Evolutionary conservation across 2,113 vertebrate species (phyloP).

Genomic region (Trinectes maculatus): DNA sequence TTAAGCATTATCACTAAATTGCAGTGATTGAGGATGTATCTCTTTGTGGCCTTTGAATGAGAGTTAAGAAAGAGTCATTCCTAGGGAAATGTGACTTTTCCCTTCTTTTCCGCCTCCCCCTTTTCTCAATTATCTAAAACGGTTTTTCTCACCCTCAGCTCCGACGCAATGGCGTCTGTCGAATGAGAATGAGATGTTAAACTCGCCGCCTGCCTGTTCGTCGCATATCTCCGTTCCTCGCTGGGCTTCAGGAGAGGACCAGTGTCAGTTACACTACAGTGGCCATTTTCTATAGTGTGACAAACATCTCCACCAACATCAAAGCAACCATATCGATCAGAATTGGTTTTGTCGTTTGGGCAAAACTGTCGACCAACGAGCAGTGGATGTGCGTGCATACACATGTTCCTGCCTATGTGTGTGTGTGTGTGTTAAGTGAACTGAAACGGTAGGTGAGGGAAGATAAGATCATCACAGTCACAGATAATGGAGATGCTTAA

Average conservation of each 20-base stretch:
- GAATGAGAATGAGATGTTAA: slow-evolving; percentile 30
- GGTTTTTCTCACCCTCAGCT: slow-evolving; percentile 39
- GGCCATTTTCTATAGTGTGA: slow-evolving; percentile 24
- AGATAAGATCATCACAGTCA: slow-evolving; percentile 39
- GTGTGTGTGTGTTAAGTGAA: slow-evolving; percentile 13
- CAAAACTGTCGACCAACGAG: slow-evolving; percentile 9
- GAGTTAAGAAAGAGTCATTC: slow-evolving; percentile 51
- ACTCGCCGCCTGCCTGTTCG: slow-evolving; percentile 6
- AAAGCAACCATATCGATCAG: slow-evolving; percentile 12
- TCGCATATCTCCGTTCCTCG: slow-evolving; percentile 12
- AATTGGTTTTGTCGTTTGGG: slow-evolving; percentile 49
- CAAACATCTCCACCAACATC: slow-evolving; percentile 35
- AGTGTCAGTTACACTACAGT: background rate
- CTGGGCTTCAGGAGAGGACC: background rate
- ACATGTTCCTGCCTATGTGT: background rate
- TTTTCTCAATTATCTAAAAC: slow-evolving; percentile 37
- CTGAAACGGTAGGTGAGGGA: slow-evolving; percentile 21
- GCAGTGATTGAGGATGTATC: slow-evolving; percentile 64
- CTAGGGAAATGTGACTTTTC: slow-evolving; percentile 27
- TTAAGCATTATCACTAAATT: slow-evolving; percentile 71
- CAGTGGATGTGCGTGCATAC: background rate
- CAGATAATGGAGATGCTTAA: slow-evolving; percentile 50
- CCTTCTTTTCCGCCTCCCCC: background rate
- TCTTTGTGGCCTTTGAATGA: slow-evolving; percentile 62
- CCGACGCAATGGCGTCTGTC: background rate